Percentiles rank a stretch among this genome's conserved stretches.
These are phyloP conservation scores for Pogonocherus hispidulus DNA, from an alignment of 2,888 invertebrate genomes.

Conservation along the genomic window DNA sequence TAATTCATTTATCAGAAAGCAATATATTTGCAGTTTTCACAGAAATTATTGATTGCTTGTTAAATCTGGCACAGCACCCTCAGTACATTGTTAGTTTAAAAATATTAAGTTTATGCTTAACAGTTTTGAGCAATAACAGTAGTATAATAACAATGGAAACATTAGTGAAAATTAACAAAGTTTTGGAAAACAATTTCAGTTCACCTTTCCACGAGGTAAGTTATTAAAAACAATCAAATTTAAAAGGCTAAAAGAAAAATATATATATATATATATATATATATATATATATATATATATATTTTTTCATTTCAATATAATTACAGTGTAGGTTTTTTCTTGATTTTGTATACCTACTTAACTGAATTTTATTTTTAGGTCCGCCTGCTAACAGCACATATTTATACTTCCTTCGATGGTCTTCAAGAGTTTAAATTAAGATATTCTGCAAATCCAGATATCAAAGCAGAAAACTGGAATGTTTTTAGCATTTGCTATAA, in stretches of 20 bases:
- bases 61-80: conserved; percentile 69
- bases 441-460: conserved; percentile 60
- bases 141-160: conserved; percentile 68
- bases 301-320: too few species aligned
- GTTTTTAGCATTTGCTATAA: conserved; percentile 79
- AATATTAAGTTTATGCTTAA: conserved; percentile 72
- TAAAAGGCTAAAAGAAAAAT: too few species aligned
- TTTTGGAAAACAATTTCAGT: conserved; percentile 75
- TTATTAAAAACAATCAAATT: conserved; percentile 47
- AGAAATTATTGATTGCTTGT: conserved; percentile 67
- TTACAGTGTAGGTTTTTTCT: too few species aligned
- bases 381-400: conserved; percentile 80
- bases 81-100: conserved; percentile 71
- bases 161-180: conserved; percentile 70
- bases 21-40: conserved; percentile 70
- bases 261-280: neutral
- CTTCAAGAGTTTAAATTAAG: conserved; percentile 70
- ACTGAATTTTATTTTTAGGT: conserved; percentile 69
- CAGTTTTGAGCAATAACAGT: conserved; percentile 68
- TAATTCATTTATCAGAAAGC: conserved; percentile 71
- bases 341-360: too few species aligned
- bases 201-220: conserved; percentile 80
- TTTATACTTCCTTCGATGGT: conserved; percentile 78
- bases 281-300: too few species aligned
- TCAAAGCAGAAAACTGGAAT: conserved; percentile 69